phyloP scores from a whole-genome alignment of 92 coral and sea anemone genomes.

The Epizoanthus rinbou region DNA sequence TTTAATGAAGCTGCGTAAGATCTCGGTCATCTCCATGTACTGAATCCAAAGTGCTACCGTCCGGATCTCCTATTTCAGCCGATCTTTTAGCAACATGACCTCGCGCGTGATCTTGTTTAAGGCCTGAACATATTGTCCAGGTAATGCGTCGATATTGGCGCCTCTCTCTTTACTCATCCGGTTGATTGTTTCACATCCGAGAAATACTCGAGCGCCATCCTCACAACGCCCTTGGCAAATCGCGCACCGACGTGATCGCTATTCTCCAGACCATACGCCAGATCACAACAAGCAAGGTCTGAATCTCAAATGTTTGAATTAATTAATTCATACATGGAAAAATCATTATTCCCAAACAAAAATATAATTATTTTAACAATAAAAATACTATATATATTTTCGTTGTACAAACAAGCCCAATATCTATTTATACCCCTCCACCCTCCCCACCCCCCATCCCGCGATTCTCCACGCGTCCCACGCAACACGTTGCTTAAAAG shows the following conservation, averaged over 20 bases:
- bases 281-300: constrained; percentile 1
- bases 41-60: constrained; percentile 36
- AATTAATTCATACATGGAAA: too few species aligned
- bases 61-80: constrained; percentile 2
- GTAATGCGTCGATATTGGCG: constrained; percentile 19
- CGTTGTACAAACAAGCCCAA: too few species aligned
- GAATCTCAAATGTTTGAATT: too few species aligned
- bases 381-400: too few species aligned
- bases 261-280: constrained; percentile 21
- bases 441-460: too few species aligned
- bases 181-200: constrained; percentile 22
- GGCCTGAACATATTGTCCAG: constrained; percentile 16
- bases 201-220: constrained; percentile 10
- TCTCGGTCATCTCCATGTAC: constrained; percentile 17
- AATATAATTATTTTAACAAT: too few species aligned
- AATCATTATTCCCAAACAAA: too few species aligned
- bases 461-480: too few species aligned
- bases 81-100: neutral
- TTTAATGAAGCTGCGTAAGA: constrained; percentile 12
- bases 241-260: constrained; percentile 2
- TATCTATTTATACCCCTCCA: too few species aligned
- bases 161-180: constrained; percentile 14
- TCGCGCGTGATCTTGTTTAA: neutral
- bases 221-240: constrained; percentile 10
- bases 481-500: too few species aligned